Conservation (phyloP, 2,113 vertebrate species). For the Prunella fulvescens region DNA sequence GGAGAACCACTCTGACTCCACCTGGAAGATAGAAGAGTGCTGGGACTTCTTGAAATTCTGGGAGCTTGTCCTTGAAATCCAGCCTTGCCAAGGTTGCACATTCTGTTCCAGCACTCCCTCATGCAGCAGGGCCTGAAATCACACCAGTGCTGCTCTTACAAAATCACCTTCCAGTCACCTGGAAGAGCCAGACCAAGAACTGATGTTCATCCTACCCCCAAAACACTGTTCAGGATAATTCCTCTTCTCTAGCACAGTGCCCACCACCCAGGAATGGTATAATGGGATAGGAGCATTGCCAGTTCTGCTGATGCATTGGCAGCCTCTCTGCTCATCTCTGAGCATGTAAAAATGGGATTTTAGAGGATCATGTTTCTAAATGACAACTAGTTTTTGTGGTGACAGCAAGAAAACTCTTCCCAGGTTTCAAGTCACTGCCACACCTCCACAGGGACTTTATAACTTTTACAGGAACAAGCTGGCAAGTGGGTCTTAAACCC, state of each 20-base stretch:
- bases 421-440: not conserved
- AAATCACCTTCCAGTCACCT: not conserved
- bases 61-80: not conserved
- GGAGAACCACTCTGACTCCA: not conserved
- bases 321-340: not conserved
- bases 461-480: not conserved
- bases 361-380: not conserved
- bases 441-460: not conserved
- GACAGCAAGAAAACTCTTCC: not conserved
- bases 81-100: not conserved
- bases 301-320: not conserved
- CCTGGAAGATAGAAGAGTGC: not conserved
- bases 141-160: not conserved
- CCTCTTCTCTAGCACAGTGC: not conserved
- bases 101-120: not conserved
- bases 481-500: not conserved
- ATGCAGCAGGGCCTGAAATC: not conserved
- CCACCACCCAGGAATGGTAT: not conserved
- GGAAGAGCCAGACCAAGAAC: not conserved
- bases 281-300: rapidly evolving
- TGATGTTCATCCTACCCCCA: not conserved
- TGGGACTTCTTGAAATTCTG: not conserved
- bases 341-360: not conserved
- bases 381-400: not conserved
- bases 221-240: not conserved